Evolutionary conservation across 2,797 vertebrate species (phyloP).

Genomic region (Glossophaga mutica): DNA sequence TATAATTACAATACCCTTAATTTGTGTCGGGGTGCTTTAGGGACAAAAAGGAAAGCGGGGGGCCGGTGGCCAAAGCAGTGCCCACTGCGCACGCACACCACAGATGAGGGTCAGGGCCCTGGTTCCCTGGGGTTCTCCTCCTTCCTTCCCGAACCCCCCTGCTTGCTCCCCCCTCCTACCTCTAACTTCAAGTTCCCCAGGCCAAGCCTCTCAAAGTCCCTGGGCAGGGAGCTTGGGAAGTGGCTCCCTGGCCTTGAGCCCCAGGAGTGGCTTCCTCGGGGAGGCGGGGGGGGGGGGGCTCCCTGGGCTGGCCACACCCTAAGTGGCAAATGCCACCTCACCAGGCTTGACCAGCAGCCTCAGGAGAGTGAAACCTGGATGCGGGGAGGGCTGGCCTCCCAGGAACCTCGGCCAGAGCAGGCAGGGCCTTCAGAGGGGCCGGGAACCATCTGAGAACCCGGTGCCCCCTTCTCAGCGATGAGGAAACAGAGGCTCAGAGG

Average conservation of each 20-base stretch:
- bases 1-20: not conserved
- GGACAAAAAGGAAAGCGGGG: not conserved
- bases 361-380: not conserved
- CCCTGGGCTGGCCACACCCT: not conserved
- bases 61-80: not conserved
- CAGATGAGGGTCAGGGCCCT: too few relatives aligned
- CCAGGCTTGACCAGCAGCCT: not conserved
- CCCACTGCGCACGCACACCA: not conserved
- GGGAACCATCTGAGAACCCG: too few relatives aligned
- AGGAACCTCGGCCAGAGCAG: not conserved
- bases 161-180: not conserved
- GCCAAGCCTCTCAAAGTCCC: not conserved
- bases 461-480: not conserved
- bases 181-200: not conserved
- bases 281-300: too few relatives aligned
- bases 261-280: not conserved
- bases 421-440: not conserved
- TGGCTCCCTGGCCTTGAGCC: not conserved
- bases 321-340: fast-evolving
- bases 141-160: not conserved
- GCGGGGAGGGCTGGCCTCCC: not conserved
- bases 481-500: not conserved
- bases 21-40: not conserved
- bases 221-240: not conserved
- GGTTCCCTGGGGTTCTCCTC: not conserved